Base-by-base conservation (phyloP, 2,888 invertebrate genomes). In the Orthosia gracilis region DNA sequence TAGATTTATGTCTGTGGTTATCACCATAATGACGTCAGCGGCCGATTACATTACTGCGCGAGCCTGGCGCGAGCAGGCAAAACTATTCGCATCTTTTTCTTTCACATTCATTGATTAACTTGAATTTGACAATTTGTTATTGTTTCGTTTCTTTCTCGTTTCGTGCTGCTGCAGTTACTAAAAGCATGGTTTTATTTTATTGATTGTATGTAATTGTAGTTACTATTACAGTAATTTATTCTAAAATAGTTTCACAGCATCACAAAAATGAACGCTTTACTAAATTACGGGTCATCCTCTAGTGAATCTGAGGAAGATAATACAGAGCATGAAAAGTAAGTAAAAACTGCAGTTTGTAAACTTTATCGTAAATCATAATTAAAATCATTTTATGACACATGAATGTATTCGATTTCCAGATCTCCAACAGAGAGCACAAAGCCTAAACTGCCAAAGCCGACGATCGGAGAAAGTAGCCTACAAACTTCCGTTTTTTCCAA, bases 401-500 rank as follows among this genome's bases (percentile, higher is more conserved):
- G 1, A 47, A 17, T 61, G 21, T 61, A 18, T 54, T 58, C 21
- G 0, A 68, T 69, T 89, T 90, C 76, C 86, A 91, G 92, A 80
- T 76, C 74, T 69, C 80, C 74, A 26, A 83, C 88, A 73, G 90
- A 91, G 82, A 88, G 76, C 73, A 73, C 83, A 5, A 94, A 93
- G 78, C 93, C 91, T 17, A 97, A 97, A 93, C 93, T 98, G 86
- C 98, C 98, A 7, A 97, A 97, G 85, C 98, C 98, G 26, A 96
- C 97, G 55, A 97, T 98, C 83, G 97, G 97, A 78, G 97, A 97
- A 81, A 94, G 91, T 77, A 93, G 95, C 65, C 90, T 97, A 76
- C 97, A 97, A 89, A 97, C 97, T 76, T 98, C 98, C 17, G 99
- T 99, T 5, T 99, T 99, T 91, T 97, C 97, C 52, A 99, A 99